Percentiles rank a stretch among this genome's conserved stretches.
phyloP scores from a whole-genome alignment of 2,888 invertebrate species.

The Meteorus cinctellus region DNA sequence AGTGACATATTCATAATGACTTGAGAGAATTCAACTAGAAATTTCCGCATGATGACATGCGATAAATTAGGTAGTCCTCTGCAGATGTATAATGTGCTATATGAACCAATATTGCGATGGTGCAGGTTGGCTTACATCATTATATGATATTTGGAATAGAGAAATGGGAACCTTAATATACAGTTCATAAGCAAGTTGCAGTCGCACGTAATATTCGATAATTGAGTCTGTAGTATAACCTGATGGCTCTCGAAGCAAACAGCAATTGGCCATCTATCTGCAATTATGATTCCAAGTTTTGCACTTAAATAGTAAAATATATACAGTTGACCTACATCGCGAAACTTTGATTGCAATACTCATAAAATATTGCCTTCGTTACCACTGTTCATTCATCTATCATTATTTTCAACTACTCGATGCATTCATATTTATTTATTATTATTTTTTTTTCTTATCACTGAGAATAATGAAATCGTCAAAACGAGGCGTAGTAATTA shows the following conservation, averaged over 20 bases:
- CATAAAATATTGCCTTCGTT: no score
- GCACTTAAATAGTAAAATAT: neutral
- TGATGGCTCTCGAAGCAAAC: neutral
- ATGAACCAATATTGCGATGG: neutral
- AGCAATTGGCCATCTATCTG: neutral
- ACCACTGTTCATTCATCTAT: neutral
- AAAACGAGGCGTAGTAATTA: neutral
- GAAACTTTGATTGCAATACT: no score
- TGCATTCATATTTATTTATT: neutral
- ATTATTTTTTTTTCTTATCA: neutral
- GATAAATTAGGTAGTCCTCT: neutral
- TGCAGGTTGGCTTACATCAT: neutral
- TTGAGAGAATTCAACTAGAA: neutral
- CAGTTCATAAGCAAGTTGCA: neutral
- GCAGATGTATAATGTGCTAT: neutral
- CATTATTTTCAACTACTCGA: neutral
- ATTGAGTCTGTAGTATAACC: slow-evolving; percentile 3
- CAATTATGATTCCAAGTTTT: slow-evolving; percentile 1
- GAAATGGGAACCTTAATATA: neutral
- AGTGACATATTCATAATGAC: slow-evolving; percentile 6
- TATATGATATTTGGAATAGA: neutral
- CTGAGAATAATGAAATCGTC: neutral
- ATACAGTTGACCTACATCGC: neutral
- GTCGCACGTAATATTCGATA: neutral
- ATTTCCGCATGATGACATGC: neutral